Base-by-base conservation (phyloP, 2,113 vertebrate genomes). In the Actenoides lindsayi region DNA sequence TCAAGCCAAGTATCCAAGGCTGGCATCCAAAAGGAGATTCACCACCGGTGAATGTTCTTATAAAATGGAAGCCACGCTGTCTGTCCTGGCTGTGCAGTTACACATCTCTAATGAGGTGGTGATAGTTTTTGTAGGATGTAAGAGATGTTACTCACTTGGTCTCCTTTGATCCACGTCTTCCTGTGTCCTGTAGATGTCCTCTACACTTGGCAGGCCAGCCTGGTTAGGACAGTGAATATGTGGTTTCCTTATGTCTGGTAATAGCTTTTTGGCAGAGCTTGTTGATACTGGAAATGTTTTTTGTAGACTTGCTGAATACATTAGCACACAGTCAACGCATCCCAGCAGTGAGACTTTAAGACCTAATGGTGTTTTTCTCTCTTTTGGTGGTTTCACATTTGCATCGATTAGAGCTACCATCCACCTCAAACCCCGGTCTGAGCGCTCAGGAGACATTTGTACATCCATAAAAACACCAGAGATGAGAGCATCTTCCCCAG, bases 171-270 rank as follows among this genome's bases (percentile, higher is more conserved):
- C 56, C 71, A 20, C 60, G 3, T 30, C 71, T 59, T 51, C 85
- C 74, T 39, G 20, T 76, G 68, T 77, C 92, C 85, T 78, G 20
- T 6, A 48, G 85, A 44, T 35, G n/a, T 76, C 62, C 91, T 87
- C 76, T 87, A 37, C 30, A 6, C 84, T 63, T 76, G 11, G 53
- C 28, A 56, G 79, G 59, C 90, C 46, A 41, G 59, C 67, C 84
- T 41, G 41, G 33, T 56, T 69, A 30, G 5, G 87, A 78, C 10
- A 27, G 68, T 67, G 76, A 87, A 74, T 76, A 33, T 90, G 44
- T 88, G 96, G 90, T 97, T 98, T 96, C 96, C 93, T 48, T 46
- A 30, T 39, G 94, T 89, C 96, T 97, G 93, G 70, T 94, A 91
- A 95, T 95, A 95, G 76, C 83, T 87, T 95, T 82, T 62, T 96